phyloP scores from a whole-genome alignment of 2,113 vertebrate genomes.

The Ammodytes marinus region DNA sequence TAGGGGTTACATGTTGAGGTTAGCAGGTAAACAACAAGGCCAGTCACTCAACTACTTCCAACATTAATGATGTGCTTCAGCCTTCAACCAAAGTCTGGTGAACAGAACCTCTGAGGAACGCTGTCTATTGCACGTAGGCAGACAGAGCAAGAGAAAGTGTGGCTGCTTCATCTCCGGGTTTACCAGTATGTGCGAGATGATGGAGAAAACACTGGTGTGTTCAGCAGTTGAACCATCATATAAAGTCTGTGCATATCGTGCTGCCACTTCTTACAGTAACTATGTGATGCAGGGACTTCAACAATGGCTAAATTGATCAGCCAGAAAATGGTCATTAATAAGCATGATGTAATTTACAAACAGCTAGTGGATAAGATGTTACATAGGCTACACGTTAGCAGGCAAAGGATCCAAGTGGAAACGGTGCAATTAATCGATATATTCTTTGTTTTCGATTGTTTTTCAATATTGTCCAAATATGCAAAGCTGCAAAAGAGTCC shows the following conservation, averaged over 20 bases:
- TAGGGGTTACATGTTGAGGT: slow-evolving; percentile 43
- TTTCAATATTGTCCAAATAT: neutral
- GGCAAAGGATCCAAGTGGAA: neutral
- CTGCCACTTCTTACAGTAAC: neutral
- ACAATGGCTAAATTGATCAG: neutral
- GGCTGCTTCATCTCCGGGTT: neutral
- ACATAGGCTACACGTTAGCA: no score
- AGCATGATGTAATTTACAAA: neutral
- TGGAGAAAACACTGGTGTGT: slow-evolving; percentile 16
- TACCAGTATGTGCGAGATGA: neutral
- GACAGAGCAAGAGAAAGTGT: neutral
- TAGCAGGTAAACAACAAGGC: slow-evolving; percentile 13
- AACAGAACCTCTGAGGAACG: neutral
- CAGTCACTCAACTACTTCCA: neutral
- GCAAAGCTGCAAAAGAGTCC: neutral
- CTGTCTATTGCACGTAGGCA: neutral
- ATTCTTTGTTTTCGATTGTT: neutral
- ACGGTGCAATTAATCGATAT: no score
- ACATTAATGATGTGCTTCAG: neutral
- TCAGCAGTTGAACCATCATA: neutral
- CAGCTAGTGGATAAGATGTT: neutral
- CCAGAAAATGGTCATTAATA: neutral
- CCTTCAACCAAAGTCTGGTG: neutral
- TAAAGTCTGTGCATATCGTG: neutral
- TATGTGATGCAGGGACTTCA: neutral